Conservation (phyloP, 2,113 vertebrate genomes). For the Phrynocephalus versicolor region DNA sequence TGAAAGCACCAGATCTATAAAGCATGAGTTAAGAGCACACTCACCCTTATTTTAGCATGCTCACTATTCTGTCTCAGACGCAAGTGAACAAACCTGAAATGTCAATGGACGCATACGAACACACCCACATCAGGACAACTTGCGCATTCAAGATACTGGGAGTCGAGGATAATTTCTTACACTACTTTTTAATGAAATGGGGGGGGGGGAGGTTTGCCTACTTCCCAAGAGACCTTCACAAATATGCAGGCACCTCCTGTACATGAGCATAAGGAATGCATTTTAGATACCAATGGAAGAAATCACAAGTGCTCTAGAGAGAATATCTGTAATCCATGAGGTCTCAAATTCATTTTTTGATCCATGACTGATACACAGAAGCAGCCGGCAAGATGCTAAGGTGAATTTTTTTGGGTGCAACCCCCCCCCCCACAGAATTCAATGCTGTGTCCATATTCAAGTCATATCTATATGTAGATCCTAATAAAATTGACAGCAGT, state of each 20-base stretch:
- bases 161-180: not conserved
- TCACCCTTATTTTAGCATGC: not conserved
- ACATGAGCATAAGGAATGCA: not conserved
- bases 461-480: not conserved
- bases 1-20: too few species aligned
- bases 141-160: not conserved
- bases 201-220: not conserved
- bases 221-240: not conserved
- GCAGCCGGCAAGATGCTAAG: slow-evolving; percentile 67
- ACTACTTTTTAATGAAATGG: not conserved
- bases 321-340: slow-evolving; percentile 62
- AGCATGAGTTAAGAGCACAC: too few species aligned
- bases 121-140: not conserved
- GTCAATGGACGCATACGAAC: not conserved
- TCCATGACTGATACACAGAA: slow-evolving; percentile 57
- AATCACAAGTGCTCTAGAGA: not conserved
- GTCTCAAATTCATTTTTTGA: slow-evolving; percentile 50
- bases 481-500: not conserved
- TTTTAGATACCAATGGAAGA: slow-evolving; percentile 23
- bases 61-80: not conserved
- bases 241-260: not conserved
- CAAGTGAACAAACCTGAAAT: not conserved
- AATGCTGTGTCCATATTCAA: too few species aligned
- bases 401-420: not conserved
- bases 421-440: too few species aligned